A percentile compares a stretch with the other conserved stretches of the same genome.
Evolutionary conservation across 2,888 invertebrate species (phyloP).

Genomic region (Sphaerophoria taeniata): DNA sequence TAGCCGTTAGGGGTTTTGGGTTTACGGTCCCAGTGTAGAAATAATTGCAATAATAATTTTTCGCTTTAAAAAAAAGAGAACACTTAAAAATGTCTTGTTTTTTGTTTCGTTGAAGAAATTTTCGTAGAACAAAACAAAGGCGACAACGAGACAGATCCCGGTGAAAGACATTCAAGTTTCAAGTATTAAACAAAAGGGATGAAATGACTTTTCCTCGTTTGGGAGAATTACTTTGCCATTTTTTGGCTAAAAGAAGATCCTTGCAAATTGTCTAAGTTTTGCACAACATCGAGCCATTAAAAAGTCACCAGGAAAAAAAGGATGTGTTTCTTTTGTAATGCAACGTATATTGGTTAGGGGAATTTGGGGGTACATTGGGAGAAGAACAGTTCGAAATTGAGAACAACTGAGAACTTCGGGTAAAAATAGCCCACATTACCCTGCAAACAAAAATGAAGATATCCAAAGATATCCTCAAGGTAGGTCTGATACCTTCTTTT

Average conservation of each 20-base stretch:
- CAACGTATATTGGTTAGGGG: neutral
- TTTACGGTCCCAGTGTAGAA: neutral
- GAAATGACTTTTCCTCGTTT: slow-evolving; percentile 61
- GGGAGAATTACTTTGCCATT: slow-evolving; percentile 45
- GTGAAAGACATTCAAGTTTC: neutral
- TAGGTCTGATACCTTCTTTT: slow-evolving; percentile 54
- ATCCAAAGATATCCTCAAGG: slow-evolving; percentile 60
- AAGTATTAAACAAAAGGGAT: slow-evolving; percentile 9
- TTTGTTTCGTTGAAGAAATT: too few species aligned
- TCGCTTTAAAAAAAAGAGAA: neutral
- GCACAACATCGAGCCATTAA: slow-evolving; percentile 56
- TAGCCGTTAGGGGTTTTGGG: slow-evolving; percentile 7
- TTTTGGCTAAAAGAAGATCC: slow-evolving; percentile 37
- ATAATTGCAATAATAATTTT: slow-evolving; percentile 62
- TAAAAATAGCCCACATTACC: neutral
- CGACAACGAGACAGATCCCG: neutral
- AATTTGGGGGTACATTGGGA: neutral
- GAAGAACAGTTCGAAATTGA: neutral
- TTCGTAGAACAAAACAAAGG: neutral
- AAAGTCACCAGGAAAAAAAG: slow-evolving; percentile 46
- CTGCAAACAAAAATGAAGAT: slow-evolving; percentile 17
- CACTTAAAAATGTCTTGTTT: neutral
- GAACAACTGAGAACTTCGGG: neutral
- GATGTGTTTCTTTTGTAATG: slow-evolving; percentile 36
- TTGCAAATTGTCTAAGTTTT: slow-evolving; percentile 66